These are phyloP conservation scores for Pygmarrhopalites habei DNA, from an alignment of 1,140 invertebrate genomes.

Conservation along the genomic window DNA sequence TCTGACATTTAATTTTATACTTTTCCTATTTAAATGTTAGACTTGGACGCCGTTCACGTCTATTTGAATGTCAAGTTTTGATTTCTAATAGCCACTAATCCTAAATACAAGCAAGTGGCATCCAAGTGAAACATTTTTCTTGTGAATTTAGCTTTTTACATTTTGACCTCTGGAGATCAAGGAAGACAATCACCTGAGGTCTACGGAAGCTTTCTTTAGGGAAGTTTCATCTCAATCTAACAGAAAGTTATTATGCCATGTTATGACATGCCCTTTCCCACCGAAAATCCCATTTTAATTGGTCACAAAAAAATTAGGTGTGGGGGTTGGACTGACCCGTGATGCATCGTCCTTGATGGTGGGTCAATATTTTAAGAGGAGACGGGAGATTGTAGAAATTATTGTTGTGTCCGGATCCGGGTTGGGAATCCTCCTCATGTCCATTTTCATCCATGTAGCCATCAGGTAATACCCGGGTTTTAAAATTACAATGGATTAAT, in stretches of 20 bases:
- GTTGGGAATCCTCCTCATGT: slow-evolving; percentile 75
- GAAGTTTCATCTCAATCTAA: too few relatives aligned
- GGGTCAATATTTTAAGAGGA: slow-evolving; percentile 79
- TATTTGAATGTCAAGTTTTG: neutral
- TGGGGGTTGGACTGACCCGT: slow-evolving; percentile 73
- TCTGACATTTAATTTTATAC: neutral
- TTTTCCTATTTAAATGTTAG: too few relatives aligned
- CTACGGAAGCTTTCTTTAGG: too few relatives aligned
- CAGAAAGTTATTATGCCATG: neutral
- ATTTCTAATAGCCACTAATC: too few relatives aligned
- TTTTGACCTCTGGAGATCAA: neutral
- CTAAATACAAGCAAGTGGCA: too few relatives aligned
- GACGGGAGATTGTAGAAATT: slow-evolving; percentile 77
- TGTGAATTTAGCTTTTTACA: too few relatives aligned
- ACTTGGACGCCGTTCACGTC: too few relatives aligned
- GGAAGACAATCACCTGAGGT: neutral
- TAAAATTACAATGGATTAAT: neutral
- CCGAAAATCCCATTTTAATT: neutral
- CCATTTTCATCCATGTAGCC: slow-evolving; percentile 65
- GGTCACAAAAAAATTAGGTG: slow-evolving; percentile 51
- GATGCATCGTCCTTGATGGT: slow-evolving; percentile 84
- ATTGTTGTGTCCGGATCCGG: slow-evolving; percentile 78
- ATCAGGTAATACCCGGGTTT: slow-evolving; percentile 56
- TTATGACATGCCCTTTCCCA: neutral
- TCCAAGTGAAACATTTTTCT: too few relatives aligned